Percentiles rank a stretch among this genome's conserved stretches.
These are phyloP conservation scores for Cryptotermes secundus DNA, from an alignment of 1,140 invertebrate species.

Conservation along the genomic window DNA sequence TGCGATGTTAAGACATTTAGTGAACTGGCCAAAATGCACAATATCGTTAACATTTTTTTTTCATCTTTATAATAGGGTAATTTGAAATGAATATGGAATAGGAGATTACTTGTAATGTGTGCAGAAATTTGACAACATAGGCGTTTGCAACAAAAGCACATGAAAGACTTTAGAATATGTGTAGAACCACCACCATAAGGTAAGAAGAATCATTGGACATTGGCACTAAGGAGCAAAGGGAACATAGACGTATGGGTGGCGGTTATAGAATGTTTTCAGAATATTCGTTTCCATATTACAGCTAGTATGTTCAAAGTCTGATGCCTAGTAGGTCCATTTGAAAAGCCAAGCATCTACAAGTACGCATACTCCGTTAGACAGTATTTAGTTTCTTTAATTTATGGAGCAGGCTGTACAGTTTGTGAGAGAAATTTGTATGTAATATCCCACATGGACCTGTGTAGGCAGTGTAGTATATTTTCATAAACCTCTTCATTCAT, in stretches of 20 bases:
- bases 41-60: not conserved
- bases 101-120: not conserved
- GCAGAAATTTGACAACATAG: not conserved
- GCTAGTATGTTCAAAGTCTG: not conserved
- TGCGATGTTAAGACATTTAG: not conserved
- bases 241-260: not conserved
- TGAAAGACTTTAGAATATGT: not conserved
- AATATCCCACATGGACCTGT: not conserved
- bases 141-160: not conserved
- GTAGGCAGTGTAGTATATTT: not conserved
- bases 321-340: not conserved
- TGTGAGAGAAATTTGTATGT: not conserved
- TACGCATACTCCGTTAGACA: not conserved
- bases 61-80: not conserved
- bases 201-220: not conserved
- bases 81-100: not conserved
- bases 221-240: not conserved
- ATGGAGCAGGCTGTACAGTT: not conserved
- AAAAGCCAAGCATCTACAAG: not conserved
- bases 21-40: not conserved
- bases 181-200: no score
- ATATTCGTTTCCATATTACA: not conserved
- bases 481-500: not conserved
- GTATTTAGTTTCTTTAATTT: not conserved
- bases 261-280: not conserved